Conservation (phyloP, 2,888 invertebrate species). For the Venusia cambrica region DNA sequence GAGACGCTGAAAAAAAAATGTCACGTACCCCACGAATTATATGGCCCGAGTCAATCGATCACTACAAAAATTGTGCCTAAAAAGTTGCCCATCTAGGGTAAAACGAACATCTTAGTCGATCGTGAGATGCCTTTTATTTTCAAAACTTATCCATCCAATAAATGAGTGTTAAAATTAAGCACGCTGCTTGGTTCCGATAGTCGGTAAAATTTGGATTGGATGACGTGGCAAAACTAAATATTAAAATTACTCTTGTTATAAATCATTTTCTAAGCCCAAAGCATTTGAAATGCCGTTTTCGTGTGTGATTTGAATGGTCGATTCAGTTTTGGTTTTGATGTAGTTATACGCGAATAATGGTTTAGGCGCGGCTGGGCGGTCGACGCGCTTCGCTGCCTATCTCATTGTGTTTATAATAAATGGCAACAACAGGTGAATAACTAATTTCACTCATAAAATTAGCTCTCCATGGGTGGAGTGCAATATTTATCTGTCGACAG, state of each 20-base stretch:
- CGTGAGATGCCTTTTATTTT: slow-evolving; percentile 55
- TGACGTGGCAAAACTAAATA: slow-evolving; percentile 41
- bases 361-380: slow-evolving; percentile 51
- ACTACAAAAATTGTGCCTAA: slow-evolving; percentile 62
- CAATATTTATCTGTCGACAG: slow-evolving; percentile 71
- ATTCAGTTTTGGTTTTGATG: slow-evolving; percentile 49
- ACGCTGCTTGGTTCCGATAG: slow-evolving; percentile 47
- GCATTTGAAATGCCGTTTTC: slow-evolving; percentile 21
- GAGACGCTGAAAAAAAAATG: slow-evolving; percentile 49
- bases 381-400: slow-evolving; percentile 58
- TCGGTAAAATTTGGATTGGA: slow-evolving; percentile 44
- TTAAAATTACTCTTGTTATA: slow-evolving; percentile 28
- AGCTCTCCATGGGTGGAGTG: slow-evolving; percentile 76
- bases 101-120: slow-evolving; percentile 51
- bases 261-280: slow-evolving; percentile 19
- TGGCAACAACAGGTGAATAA: slow-evolving; percentile 80
- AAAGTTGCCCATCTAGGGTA: slow-evolving; percentile 61
- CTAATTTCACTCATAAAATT: slow-evolving; percentile 79
- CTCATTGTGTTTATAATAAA: slow-evolving; percentile 76
- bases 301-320: slow-evolving; percentile 43
- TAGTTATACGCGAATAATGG: slow-evolving; percentile 56
- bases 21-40: slow-evolving; percentile 74
- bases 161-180: slow-evolving; percentile 58
- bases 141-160: slow-evolving; percentile 59
- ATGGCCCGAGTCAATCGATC: slow-evolving; percentile 59